These are phyloP conservation scores for Danio tinwini DNA, from an alignment of 2,797 vertebrate genomes.

Conservation along the genomic window DNA sequence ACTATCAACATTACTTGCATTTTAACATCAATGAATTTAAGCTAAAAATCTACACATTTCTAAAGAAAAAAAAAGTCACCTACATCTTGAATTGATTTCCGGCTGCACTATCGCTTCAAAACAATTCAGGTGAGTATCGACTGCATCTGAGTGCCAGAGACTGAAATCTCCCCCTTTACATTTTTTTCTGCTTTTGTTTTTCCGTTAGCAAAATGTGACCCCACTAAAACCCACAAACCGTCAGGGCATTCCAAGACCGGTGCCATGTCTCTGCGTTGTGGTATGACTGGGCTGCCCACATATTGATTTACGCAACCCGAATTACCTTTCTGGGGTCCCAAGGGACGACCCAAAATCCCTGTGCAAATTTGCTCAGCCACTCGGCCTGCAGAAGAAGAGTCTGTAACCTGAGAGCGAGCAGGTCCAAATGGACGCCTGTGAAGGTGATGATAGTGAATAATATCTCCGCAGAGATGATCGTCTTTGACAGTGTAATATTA, in stretches of 20 bases:
- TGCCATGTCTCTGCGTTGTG: conserved; percentile 52
- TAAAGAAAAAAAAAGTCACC: neutral
- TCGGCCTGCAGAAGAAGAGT: conserved; percentile 37
- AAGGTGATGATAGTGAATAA: conserved; percentile 64
- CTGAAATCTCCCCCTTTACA: neutral
- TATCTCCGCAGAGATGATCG: conserved; percentile 68
- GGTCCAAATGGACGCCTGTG: conserved; percentile 53
- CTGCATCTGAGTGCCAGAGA: neutral
- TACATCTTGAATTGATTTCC: neutral
- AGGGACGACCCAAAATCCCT: conserved; percentile 53
- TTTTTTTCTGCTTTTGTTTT: conserved; percentile 31
- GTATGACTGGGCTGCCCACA: conserved; percentile 56
- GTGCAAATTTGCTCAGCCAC: conserved; percentile 46
- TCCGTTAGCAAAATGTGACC: conserved; percentile 41
- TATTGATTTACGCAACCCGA: conserved; percentile 57
- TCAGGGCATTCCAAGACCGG: conserved; percentile 41
- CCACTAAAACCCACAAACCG: conserved; percentile 44
- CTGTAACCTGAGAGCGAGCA: conserved; percentile 55
- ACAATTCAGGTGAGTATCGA: neutral
- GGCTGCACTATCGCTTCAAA: neutral
- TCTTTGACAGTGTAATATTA: conserved; percentile 73
- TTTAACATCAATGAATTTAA: too few species aligned
- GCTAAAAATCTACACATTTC: too few species aligned
- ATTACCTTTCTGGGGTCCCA: conserved; percentile 57
- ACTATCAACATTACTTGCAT: too few species aligned